Evolutionary conservation across 35 echinoderm and acorn worm species (phyloP), one percentile per base, ranked within the genome.

Genomic region (Apostichopus californicus): DNA sequence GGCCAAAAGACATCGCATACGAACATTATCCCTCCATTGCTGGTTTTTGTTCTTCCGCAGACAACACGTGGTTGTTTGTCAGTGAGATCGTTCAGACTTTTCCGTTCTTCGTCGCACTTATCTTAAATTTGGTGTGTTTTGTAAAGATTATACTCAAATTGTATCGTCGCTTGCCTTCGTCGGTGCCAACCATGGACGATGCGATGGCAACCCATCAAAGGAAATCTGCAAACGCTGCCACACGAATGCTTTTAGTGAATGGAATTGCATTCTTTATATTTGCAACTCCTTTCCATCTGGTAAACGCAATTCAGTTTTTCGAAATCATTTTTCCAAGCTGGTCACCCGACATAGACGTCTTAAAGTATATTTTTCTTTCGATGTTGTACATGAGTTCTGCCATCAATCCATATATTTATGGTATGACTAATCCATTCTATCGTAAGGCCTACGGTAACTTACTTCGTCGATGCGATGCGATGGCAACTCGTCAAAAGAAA

Each of bases 191-290:
- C 54, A 11, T 13, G n/a, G 6, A 6, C 55, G 14, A 70, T 46
- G 66, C 24, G 57, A 8, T 14, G 77, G 52, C 90, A 56, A 34
- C 14, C 72, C 63, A 86, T 10, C 26, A 78, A 25, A 54, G 55
- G 46, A n/a, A 57, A 77, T 26, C 78, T 1, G 53, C 78, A 12
- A 93, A 93, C 64, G 25, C 89, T 11, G 92, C 93, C 7, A 93
- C 94, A 5, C 82, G 83, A 77, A 95, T 95, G 94, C 80, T 95
- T 21, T 18, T 95, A 78, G 79, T 86, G 54, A 95, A 92, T 24
- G 94, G 94, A 11, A 82, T 90, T 28, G 53, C 90, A 8, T 95
- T 95, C 84, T 95, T 95, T 78, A 12, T 95, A 4, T 90, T 78
- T 24, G 65, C 84, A 8, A 90, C 87, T 21, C 94, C 94, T 4